Conservation (phyloP, 2,113 vertebrate genomes). For the Dasyornis broadbenti region DNA sequence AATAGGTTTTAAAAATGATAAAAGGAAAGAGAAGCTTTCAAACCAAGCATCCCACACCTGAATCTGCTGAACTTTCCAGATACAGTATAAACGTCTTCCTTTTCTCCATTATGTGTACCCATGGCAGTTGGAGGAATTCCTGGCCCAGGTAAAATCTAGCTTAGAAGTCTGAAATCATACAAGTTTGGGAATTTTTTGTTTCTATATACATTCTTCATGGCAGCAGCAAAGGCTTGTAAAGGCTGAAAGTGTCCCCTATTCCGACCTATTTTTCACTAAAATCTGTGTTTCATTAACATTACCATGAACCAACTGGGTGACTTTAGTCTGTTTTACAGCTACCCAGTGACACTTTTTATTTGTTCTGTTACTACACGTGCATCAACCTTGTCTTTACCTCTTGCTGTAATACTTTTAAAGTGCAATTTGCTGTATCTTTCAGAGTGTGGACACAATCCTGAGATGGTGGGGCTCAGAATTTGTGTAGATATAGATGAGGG, state of each 20-base stretch:
- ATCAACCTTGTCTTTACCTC: neutral
- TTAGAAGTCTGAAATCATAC: neutral
- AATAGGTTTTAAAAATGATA: neutral
- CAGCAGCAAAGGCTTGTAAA: neutral
- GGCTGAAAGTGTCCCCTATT: neutral
- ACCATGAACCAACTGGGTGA: neutral
- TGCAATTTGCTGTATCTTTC: neutral
- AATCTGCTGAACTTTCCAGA: neutral
- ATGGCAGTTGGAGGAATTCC: neutral
- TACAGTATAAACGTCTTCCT: neutral
- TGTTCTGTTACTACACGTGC: neutral
- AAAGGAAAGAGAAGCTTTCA: neutral
- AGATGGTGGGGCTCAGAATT: neutral
- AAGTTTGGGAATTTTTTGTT: neutral
- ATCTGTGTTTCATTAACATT: neutral
- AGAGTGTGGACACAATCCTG: neutral
- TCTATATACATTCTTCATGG: neutral
- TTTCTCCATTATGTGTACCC: neutral
- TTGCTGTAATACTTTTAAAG: neutral
- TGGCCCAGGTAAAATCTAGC: neutral
- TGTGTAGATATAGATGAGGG: neutral
- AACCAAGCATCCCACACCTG: neutral
- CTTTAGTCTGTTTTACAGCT: neutral
- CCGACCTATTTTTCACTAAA: neutral
- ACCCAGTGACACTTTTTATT: neutral